phyloP scores from a whole-genome alignment of 2,113 vertebrate genomes.

The Tor tambroides region DNA sequence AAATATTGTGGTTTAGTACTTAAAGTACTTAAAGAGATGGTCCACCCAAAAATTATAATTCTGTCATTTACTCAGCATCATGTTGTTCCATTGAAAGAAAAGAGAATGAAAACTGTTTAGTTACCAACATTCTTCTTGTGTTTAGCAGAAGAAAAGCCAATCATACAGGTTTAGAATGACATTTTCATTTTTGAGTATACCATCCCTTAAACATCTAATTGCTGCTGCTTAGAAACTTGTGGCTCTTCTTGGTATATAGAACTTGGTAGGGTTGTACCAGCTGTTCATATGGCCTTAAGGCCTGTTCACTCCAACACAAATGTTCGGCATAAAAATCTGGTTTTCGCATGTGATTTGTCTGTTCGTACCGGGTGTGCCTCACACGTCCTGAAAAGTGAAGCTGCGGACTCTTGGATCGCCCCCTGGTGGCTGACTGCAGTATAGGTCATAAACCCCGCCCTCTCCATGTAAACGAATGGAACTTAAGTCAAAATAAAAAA shows the following conservation, averaged over 20 bases:
- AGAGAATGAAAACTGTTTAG: background rate
- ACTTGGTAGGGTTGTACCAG: background rate
- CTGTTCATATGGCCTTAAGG: background rate
- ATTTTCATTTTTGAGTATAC: too few relatives aligned
- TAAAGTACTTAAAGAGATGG: background rate
- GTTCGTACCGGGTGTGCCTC: background rate
- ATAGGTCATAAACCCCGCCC: too few relatives aligned
- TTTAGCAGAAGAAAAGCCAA: background rate
- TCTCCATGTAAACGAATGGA: too few relatives aligned
- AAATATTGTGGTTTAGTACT: too few relatives aligned
- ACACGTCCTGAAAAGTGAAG: too few relatives aligned
- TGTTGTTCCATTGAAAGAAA: too few relatives aligned
- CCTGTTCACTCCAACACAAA: background rate
- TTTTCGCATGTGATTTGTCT: too few relatives aligned
- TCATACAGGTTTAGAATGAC: too few relatives aligned
- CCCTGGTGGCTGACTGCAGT: too few relatives aligned
- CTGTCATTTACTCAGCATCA: background rate
- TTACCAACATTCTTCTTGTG: background rate
- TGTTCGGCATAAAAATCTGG: background rate
- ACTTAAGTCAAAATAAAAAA: too few relatives aligned
- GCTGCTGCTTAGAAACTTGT: background rate
- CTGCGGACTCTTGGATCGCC: too few relatives aligned
- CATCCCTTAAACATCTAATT: background rate
- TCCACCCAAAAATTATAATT: background rate
- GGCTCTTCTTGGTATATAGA: background rate